Base-by-base conservation (phyloP, 2,888 invertebrate genomes). In the Acanthosoma haemorrhoidale region DNA sequence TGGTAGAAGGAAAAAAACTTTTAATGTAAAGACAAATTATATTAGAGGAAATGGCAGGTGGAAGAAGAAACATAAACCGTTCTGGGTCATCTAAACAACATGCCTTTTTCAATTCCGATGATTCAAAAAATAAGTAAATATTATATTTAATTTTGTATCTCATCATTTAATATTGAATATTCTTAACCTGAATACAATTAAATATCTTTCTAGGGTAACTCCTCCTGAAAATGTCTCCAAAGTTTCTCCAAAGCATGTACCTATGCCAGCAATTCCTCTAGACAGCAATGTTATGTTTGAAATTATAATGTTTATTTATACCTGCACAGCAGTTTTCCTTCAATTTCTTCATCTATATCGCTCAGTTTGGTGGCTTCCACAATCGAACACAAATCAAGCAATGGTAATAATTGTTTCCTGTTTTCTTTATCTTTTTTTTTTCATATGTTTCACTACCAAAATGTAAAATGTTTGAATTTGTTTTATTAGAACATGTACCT, bases 281-380 rank as follows among this genome's bases (percentile, higher is more conserved):
- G 91, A 93, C 76, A 88, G 90, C 63, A 91, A 92, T 75, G 79
- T 96, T 60, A 82, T 89, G 66, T 96, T 95, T 82, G 96, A 97
- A 81, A 82, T 87, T 2, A 85, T 95, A 77, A 89, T 94, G 79
- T 90, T 95, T 79, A 80, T 89, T 11, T 93, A 92, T 78, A 89
- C 90, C 0, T 80, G 90, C 29, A 84, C 91, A 51, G 88, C 91
- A 0, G 88, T 92, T 21, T 89, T 88, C 68, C 84, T 96, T 69
- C 98, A 99, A 81, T 94, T 96, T 79, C 84, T 98, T 43, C 95
- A 98, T 82, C 84, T 98, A 38, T 98, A 98, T 79, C 87, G 94
- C 75, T 96, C 95, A 2, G 91, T 94, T 13, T 99, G 96, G 96
- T 99, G 98, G 98, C 80, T 97, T 67, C 94, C 96, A 1, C 89